Base-by-base conservation (phyloP, 2,113 vertebrate genomes). In the Procavia capensis region DNA sequence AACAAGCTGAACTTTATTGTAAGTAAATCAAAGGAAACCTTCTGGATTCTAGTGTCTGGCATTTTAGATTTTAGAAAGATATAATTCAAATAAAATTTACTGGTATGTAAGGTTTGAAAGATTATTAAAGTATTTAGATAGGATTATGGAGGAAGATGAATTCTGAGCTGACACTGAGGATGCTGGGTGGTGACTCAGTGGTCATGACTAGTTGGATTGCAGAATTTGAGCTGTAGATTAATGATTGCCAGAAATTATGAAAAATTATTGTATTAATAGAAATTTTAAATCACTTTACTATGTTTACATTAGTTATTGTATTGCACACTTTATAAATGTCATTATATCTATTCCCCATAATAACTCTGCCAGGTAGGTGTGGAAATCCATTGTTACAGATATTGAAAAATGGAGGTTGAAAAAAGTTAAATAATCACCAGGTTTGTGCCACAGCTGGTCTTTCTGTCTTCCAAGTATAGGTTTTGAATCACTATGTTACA, bases 31-130 rank as follows among this genome's bases (percentile, higher is more conserved):
- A 68, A 84, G 22, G 41, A 81, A 74, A 79, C 90, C 85, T 59
- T 89, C 63, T 95, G 72, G 80, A 87, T 17, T 47, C 54, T 5
- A 81, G 10, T 45, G 19, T 85, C 17, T 92, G 78, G 41, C 3
- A 78, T 85, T 97, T 93, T 91, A 25, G 80, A 86, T 92, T 93
- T 95, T 83, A 90, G 34, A 17, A 59, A 80, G 94, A 89, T 76
- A 72, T 72, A 78, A 66, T 86, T 97, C 92, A 75, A 95, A 14
- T 93, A 75, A 79, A 95, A 14, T 88, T n/a, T 85, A 79, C 4
- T 83, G 20, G 63, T 76, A 59, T 63, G 25, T 89, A 59, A 75
- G 17, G 13, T 85, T 94, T 80, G 85, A 34, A 27, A 90, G 88
- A 36, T 70, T 41, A 59, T 85, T 80, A 43, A 90, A 87, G 66